Evolutionary conservation across 2,113 vertebrate genomes (phyloP), one percentile per base, ranked within the genome.

Genomic region (Bos javanicus): DNA sequence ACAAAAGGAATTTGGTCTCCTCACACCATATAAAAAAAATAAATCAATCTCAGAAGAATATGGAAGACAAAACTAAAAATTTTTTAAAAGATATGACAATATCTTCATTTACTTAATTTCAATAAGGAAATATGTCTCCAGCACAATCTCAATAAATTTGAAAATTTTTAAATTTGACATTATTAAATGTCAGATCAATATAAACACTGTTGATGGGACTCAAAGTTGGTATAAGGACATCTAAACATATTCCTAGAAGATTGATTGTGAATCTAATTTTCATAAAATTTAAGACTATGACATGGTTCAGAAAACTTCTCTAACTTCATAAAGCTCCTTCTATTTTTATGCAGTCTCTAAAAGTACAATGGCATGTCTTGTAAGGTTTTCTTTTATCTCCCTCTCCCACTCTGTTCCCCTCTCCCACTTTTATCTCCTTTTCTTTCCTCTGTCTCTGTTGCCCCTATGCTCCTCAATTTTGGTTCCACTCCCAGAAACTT

Each of bases 311-410:
- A 84, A 76, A 93, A 90, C 28, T 62, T 81, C 33, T 74, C 30
- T 84, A 90, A 91, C 10, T 90, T 97, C 71, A 87, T 86, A 33
- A 91, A 97, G 36, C 21, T 83, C 54, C 11, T 43, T 96, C 33
- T 88, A 16, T 87, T 81, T 95, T 89, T 83, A 86, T 48, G 5
- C 26, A 82, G n/a, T 86, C 28, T 54, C 43, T 96, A 43, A 86
- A 96, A 89, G 57, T 39, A 82, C 23, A 43, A 59, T 43, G 28
- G 33, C 36, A 59, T 80, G 43, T 56, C 89, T 93, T 76, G 59
- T 83, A 36, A 84, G 28, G 30, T 36, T 25, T 48, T 52, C 39
- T 89, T 89, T 39, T 74, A 74, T 25, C 67, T 74, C 10, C 67
- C 67, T 71, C 67, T 71, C 67, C 19, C 23, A 15, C 6, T 92